phyloP scores from a whole-genome alignment of 2,113 vertebrate genomes.

The Sisor rabdophorus region DNA sequence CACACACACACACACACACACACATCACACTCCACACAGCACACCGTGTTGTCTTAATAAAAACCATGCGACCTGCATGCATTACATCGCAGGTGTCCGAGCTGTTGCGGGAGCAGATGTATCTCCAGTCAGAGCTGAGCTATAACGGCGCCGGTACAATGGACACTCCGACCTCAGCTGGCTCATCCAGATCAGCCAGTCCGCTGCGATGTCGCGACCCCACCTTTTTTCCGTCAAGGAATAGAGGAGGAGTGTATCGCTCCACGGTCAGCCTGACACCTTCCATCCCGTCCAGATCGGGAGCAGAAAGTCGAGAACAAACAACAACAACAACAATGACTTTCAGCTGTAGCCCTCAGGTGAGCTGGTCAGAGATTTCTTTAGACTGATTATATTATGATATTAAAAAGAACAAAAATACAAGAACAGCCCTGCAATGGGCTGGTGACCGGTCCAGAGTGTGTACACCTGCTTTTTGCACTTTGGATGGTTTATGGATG shows the following conservation, averaged over 20 bases:
- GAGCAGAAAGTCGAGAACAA: conserved; percentile 42
- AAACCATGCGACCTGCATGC: too few relatives aligned
- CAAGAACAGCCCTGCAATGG: too few relatives aligned
- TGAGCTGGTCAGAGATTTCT: conserved; percentile 28
- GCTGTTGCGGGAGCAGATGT: conserved; percentile 86
- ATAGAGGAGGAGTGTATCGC: conserved; percentile 72
- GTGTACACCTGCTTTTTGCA: too few relatives aligned
- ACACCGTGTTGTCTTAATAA: too few relatives aligned
- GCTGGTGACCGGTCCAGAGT: too few relatives aligned
- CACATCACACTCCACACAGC: too few relatives aligned
- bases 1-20: too few relatives aligned
- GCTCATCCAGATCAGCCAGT: conserved; percentile 78
- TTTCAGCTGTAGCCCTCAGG: conserved; percentile 49
- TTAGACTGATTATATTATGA: not conserved
- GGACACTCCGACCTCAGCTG: conserved; percentile 58
- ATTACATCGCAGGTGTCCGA: conserved; percentile 76
- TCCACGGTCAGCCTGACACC: conserved; percentile 85
- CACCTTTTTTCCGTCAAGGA: conserved; percentile 49
- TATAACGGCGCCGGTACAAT: conserved; percentile 66
- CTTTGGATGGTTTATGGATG: too few relatives aligned
- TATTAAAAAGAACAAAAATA: not conserved
- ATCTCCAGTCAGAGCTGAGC: conserved; percentile 83
- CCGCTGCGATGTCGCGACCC: conserved; percentile 61
- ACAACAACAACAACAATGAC: not conserved
- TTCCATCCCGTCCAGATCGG: conserved; percentile 68